Evolutionary conservation across 2,113 vertebrate species (phyloP), one percentile per base, ranked within the genome.

Genomic region (Phoenicopterus ruber): DNA sequence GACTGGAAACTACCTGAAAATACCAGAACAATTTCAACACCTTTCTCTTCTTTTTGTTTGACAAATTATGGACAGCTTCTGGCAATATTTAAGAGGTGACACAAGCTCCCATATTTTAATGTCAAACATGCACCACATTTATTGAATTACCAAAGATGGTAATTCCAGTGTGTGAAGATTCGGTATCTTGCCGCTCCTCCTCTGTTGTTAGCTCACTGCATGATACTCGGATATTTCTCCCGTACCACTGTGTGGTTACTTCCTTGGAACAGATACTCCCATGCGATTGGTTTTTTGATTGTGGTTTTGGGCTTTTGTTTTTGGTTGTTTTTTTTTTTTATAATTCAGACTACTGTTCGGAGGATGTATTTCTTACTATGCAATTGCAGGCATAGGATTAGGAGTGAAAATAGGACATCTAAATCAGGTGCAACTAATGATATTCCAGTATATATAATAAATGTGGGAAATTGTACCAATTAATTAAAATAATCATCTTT

Each of bases 401-500:
- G 65, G 61, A 87, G 76, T 62, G 38, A 83, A 97, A 97, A 58
- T 5, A 74, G 70, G 47, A 71, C 58, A 82, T 70, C 44, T 58
- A 42, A 92, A 91, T 61, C 58, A 62, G 83, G 81, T 85, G 62
- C 93, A 90, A 96, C 66, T 59, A 77, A 93, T 85, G 76, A 85
- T 73, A 76, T 76, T 82, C 40, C 10, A 66, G 46, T 74, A 88
- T 96, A 96, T 96, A 76, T 88, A 92, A 94, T 95, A 96, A 96
- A 95, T 62, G 32, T 81, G 58, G 88, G 83, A 96, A 98, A 94
- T 96, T 88, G 90, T 96, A 97, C 92, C 96, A 96, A 96, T 97
- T 97, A 97, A 97, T 95, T 82, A 94, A 87, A 94, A 97, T 96
- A 94, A 98, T 93, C 71, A 92, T 97, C 93, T 97, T 98, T 97